phyloP scores from a whole-genome alignment of 2,797 vertebrate species.

The Dallia pectoralis region DNA sequence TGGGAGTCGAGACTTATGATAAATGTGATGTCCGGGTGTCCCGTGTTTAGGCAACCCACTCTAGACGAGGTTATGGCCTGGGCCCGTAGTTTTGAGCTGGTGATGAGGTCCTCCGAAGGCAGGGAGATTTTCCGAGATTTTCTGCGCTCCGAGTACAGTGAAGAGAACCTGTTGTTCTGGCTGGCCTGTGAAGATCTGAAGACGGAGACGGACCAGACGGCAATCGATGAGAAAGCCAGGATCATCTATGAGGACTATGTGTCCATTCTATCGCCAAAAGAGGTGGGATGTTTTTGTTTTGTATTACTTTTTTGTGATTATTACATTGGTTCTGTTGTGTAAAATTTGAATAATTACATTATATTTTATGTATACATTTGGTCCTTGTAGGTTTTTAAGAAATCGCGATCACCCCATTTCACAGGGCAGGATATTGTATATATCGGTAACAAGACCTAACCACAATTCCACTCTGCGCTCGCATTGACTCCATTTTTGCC shows the following conservation, averaged over 20 bases:
- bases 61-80: conserved; percentile 92
- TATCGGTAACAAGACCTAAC: not conserved
- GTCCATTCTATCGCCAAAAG: conserved; percentile 98
- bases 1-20: not conserved
- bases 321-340: not conserved
- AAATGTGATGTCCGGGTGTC: not conserved
- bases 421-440: not conserved
- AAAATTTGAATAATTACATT: not conserved
- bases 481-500: not conserved
- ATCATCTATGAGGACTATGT: conserved; percentile 99
- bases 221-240: conserved; percentile 90
- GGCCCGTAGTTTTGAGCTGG: conserved; percentile 96
- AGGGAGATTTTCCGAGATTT: conserved; percentile 93
- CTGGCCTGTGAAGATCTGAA: conserved; percentile 95
- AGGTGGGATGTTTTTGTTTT: conserved; percentile 70
- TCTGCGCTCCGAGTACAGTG: conserved; percentile 95
- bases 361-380: not conserved
- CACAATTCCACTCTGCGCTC: not conserved
- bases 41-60: conserved; percentile 73
- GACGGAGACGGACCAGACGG: conserved; percentile 84
- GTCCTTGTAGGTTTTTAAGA: not conserved
- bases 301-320: not conserved
- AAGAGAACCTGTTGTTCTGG: conserved; percentile 99
- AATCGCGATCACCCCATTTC: not conserved
- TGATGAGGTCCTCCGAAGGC: conserved; percentile 93